A percentile compares a stretch with the other conserved stretches of the same genome.
Evolutionary conservation across 2,113 vertebrate species (phyloP).

Genomic region (Scytalopus superciliaris): DNA sequence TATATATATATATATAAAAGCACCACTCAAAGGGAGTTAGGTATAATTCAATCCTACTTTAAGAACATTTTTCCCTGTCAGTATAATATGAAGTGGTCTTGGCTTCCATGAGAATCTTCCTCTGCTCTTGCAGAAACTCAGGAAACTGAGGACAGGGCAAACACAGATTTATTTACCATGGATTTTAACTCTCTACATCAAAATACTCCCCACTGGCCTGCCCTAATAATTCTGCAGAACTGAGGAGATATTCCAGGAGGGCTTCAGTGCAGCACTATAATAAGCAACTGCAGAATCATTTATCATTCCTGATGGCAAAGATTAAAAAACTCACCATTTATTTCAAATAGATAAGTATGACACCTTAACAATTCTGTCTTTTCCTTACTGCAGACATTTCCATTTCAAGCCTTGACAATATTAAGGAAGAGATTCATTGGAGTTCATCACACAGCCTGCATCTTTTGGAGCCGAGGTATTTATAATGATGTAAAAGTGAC

Average conservation of each 20-base stretch:
- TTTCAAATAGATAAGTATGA: constrained; percentile 36
- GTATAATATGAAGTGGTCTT: background rate
- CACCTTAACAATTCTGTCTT: constrained; percentile 41
- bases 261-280: background rate
- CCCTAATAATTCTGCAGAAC: background rate
- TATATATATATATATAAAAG: background rate
- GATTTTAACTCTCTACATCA: background rate
- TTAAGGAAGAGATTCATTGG: constrained; percentile 45
- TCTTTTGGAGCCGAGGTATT: constrained; percentile 15
- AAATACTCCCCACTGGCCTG: background rate
- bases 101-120: background rate
- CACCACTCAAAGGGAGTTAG: background rate
- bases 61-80: background rate
- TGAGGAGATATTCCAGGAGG: background rate
- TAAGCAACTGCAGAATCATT: background rate
- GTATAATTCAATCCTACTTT: constrained; percentile 22
- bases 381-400: constrained; percentile 35
- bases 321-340: constrained; percentile 50
- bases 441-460: constrained; percentile 14
- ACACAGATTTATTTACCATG: background rate
- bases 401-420: constrained; percentile 35
- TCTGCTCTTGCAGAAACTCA: background rate
- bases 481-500: constrained; percentile 19
- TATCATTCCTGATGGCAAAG: constrained; percentile 36
- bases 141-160: background rate